Conservation (phyloP, 2,888 invertebrate genomes). For the Parnassius mnemosyne region DNA sequence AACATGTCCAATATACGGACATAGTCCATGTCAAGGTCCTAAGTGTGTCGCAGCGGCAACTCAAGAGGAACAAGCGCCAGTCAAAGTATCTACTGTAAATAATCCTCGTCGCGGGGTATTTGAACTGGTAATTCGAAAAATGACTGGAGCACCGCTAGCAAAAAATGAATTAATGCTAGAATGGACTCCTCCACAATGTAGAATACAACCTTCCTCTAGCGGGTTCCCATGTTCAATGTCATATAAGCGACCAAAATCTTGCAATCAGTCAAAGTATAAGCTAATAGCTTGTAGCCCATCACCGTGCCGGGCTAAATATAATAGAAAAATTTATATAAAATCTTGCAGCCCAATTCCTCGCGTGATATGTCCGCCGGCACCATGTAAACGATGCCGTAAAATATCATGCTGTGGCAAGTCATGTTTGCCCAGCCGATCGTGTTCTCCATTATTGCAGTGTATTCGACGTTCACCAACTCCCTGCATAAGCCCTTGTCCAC, state of each 20-base stretch:
- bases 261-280: slow-evolving; percentile 54
- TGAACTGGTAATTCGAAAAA: slow-evolving; percentile 64
- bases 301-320: slow-evolving; percentile 45
- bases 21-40: slow-evolving; percentile 59
- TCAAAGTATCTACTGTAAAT: slow-evolving; percentile 56
- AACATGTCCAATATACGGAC: slow-evolving; percentile 56
- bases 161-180: slow-evolving; percentile 71
- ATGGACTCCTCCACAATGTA: slow-evolving; percentile 66
- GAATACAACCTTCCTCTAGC: slow-evolving; percentile 42
- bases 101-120: slow-evolving; percentile 72
- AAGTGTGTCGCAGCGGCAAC: slow-evolving; percentile 52
- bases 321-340: slow-evolving; percentile 42
- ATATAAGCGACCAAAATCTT: slow-evolving; percentile 36
- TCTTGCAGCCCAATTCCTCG: slow-evolving; percentile 43
- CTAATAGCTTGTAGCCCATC: slow-evolving; percentile 50
- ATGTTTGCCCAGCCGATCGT: slow-evolving; percentile 34
- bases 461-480: slow-evolving; percentile 1
- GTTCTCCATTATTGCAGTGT: slow-evolving; percentile 20
- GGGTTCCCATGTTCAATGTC: slow-evolving; percentile 37
- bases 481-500: slow-evolving; percentile 7
- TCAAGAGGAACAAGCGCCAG: slow-evolving; percentile 50
- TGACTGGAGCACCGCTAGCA: slow-evolving; percentile 66
- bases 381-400: slow-evolving; percentile 1
- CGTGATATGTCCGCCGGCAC: slow-evolving; percentile 5
- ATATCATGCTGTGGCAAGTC: neutral